Evolutionary conservation across 2,797 vertebrate genomes (phyloP).

Genomic region (Catharus ustulatus): DNA sequence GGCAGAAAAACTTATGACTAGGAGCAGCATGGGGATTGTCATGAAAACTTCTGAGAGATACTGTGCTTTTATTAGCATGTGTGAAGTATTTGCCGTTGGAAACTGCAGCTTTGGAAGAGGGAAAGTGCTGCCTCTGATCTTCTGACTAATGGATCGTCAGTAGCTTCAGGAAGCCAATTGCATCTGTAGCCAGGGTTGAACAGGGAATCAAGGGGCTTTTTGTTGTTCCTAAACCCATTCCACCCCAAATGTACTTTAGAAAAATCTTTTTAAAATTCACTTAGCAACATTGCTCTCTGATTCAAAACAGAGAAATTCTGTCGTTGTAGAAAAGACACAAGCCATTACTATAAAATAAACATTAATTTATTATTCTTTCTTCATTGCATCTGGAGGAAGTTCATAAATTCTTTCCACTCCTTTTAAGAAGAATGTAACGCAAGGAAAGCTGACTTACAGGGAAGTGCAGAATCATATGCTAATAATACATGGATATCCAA

Average conservation of each 20-base stretch:
- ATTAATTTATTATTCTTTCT: not conserved
- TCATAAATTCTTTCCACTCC: not conserved
- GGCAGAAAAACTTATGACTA: not conserved
- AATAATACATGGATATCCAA: not conserved
- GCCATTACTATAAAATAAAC: not conserved
- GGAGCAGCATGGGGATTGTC: not conserved
- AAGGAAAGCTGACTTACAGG: not conserved
- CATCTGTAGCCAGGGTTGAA: not conserved
- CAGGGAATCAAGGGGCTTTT: not conserved
- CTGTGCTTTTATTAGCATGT: not conserved
- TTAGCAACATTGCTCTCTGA: not conserved
- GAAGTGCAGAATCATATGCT: not conserved
- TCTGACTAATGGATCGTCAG: not conserved
- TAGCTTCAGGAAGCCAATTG: not conserved
- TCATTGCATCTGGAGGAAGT: not conserved
- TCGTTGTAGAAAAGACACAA: not conserved
- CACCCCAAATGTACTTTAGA: not conserved
- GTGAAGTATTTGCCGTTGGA: not conserved
- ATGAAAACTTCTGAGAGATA: not conserved
- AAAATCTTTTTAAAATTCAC: not conserved
- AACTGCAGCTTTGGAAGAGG: not conserved
- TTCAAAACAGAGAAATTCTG: not conserved
- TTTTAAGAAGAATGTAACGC: not conserved
- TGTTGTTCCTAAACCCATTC: not conserved
- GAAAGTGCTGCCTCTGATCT: not conserved